Conservation (phyloP, 2,113 vertebrate genomes). For the Ancistrus triradiatus region DNA sequence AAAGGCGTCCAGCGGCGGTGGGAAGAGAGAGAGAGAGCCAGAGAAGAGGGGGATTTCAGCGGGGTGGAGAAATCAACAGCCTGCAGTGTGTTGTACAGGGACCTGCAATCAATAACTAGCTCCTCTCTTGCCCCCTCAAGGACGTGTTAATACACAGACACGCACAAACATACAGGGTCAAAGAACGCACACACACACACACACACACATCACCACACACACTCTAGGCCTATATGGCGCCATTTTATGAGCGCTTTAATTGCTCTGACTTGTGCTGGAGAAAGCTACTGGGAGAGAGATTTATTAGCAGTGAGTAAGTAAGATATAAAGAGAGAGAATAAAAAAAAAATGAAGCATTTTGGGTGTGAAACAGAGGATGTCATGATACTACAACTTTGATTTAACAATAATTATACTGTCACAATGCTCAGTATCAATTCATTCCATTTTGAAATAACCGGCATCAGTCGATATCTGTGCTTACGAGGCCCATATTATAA, state of each 20-base stretch:
- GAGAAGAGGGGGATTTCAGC: conserved; percentile 22
- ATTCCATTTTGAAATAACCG: too few species aligned
- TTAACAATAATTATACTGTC: not conserved
- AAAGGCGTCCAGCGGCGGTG: not conserved
- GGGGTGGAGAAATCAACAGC: conserved; percentile 42
- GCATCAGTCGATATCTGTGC: too few species aligned
- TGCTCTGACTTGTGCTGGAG: conserved; percentile 37
- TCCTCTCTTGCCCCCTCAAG: conserved; percentile 46
- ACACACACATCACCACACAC: conserved; percentile 1
- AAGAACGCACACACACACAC: conserved; percentile 1
- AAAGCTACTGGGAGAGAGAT: conserved; percentile 38
- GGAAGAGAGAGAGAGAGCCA: conserved; percentile 11
- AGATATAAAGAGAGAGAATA: not conserved
- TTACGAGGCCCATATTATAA: too few species aligned
- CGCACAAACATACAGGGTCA: conserved; percentile 17
- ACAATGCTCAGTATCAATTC: too few species aligned
- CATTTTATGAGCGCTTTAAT: conserved; percentile 50
- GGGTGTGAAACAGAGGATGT: not conserved
- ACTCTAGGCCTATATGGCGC: conserved; percentile 43
- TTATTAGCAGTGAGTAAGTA: conserved; percentile 29
- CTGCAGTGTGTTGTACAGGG: conserved; percentile 36
- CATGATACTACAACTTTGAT: not conserved
- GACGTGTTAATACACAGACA: conserved; percentile 38
- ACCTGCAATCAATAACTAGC: conserved; percentile 47
- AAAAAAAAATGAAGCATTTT: not conserved